A percentile compares a stretch with the other conserved stretches of the same genome.
phyloP scores from a whole-genome alignment of 2,888 invertebrate species.

The Campoplex nolae region DNA sequence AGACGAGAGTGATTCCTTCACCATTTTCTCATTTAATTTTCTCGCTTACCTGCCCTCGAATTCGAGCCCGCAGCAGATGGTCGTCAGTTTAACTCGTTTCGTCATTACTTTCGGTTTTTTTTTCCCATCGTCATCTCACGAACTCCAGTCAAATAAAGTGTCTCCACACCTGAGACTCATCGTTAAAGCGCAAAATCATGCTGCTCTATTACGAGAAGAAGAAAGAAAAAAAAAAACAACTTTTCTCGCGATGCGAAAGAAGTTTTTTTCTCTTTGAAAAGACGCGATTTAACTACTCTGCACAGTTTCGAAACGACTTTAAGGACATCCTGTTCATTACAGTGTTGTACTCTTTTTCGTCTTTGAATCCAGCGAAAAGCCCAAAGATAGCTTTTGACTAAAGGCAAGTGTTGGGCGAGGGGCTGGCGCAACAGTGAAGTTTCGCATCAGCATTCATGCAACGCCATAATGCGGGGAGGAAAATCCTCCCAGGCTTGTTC shows the following conservation, averaged over 20 bases:
- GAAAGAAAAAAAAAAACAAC: background rate
- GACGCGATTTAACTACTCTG: background rate
- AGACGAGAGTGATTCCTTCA: background rate
- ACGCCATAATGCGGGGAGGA: conserved; percentile 15
- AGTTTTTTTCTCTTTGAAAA: background rate
- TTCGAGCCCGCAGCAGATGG: conserved; percentile 2
- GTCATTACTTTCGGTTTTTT: conserved; percentile 15
- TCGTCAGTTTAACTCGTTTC: conserved; percentile 26
- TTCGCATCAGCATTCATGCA: conserved; percentile 67
- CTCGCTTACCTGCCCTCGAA: conserved; percentile 24
- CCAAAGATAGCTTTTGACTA: conserved; percentile 28
- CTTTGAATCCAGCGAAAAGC: conserved; percentile 14
- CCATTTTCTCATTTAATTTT: conserved; percentile 26
- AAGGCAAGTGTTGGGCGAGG: background rate
- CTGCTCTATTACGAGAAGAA: background rate
- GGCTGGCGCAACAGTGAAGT: conserved; percentile 40
- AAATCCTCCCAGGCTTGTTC: conserved; percentile 34
- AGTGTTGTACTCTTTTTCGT: conserved; percentile 13
- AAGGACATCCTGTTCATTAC: background rate
- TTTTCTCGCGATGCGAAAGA: background rate
- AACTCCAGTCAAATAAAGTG: background rate
- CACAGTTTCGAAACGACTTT: background rate
- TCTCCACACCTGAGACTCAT: conserved; percentile 22
- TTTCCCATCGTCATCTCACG: background rate
- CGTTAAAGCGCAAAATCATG: conserved; percentile 40